phyloP scores from a whole-genome alignment of 2,113 vertebrate genomes.

The Noturus placidus region DNA sequence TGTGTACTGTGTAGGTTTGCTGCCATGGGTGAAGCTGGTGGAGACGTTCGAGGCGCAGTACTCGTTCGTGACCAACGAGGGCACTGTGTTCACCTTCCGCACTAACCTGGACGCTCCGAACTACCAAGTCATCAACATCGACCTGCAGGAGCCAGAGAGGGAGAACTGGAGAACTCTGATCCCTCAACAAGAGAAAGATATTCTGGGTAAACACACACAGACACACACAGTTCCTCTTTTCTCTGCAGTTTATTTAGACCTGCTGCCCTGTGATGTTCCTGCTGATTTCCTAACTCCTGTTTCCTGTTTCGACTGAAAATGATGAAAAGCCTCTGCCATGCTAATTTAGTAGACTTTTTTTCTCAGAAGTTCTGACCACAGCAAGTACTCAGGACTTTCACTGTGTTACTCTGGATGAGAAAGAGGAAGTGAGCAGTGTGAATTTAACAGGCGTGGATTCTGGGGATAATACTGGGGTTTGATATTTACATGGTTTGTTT shows the following conservation, averaged over 20 bases:
- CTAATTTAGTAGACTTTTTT: background rate
- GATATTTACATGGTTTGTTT: too few relatives aligned
- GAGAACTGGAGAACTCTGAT: constrained; percentile 69
- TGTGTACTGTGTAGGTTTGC: constrained; percentile 58
- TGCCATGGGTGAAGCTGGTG: constrained; percentile 76
- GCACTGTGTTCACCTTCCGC: constrained; percentile 68
- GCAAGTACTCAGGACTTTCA: background rate
- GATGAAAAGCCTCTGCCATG: background rate
- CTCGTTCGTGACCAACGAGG: constrained; percentile 74
- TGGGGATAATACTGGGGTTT: background rate
- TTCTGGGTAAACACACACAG: constrained; percentile 67
- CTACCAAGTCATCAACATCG: constrained; percentile 72
- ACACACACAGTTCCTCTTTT: constrained; percentile 4
- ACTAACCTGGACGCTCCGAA: constrained; percentile 74
- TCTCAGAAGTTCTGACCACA: constrained; percentile 14
- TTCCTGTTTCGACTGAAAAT: constrained; percentile 6
- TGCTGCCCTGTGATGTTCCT: background rate
- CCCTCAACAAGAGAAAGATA: constrained; percentile 72
- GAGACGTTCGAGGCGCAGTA: constrained; percentile 76
- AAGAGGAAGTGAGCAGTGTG: background rate
- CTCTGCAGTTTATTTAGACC: background rate
- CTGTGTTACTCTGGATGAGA: background rate
- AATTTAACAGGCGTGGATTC: background rate
- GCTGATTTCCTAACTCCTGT: background rate
- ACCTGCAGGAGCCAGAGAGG: constrained; percentile 66